A percentile compares a stretch with the other conserved stretches of the same genome.
phyloP scores from a whole-genome alignment of 2,888 invertebrate genomes.

The Thymelicus lineola region DNA sequence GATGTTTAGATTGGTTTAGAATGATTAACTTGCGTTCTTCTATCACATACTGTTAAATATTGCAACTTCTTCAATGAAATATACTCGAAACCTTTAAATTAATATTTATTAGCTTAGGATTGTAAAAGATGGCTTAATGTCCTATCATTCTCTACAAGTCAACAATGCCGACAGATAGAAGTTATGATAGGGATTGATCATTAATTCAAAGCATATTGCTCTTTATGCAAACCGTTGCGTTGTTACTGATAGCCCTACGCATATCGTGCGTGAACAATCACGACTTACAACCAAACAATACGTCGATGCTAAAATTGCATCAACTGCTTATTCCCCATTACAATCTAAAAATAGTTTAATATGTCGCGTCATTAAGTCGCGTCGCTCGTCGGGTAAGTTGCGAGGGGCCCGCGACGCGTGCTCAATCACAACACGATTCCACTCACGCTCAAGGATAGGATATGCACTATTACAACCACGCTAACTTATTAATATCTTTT shows the following conservation, averaged over 20 bases:
- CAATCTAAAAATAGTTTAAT: conserved; percentile 62
- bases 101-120: no score
- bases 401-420: conserved; percentile 70
- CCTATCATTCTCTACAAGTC: no score
- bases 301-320: conserved; percentile 25
- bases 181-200: no score
- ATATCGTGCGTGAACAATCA: conserved; percentile 12
- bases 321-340: conserved; percentile 31
- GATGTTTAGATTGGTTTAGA: conserved; percentile 39
- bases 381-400: conserved; percentile 63
- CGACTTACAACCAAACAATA: conserved; percentile 19
- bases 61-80: no score
- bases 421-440: conserved; percentile 54
- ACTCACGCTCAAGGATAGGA: conserved; percentile 25
- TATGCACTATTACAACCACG: conserved; percentile 20
- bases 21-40: neutral
- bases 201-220: no score
- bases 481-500: conserved; percentile 12
- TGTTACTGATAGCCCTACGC: no score
- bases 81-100: no score
- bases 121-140: no score
- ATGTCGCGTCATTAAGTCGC: conserved; percentile 55
- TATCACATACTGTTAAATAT: neutral
- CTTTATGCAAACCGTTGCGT: no score
- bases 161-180: no score